These are phyloP conservation scores for Pelagia noctiluca DNA, from an alignment of 30 jellyfish, hydroid and myxozoan species.

Conservation along the genomic window DNA sequence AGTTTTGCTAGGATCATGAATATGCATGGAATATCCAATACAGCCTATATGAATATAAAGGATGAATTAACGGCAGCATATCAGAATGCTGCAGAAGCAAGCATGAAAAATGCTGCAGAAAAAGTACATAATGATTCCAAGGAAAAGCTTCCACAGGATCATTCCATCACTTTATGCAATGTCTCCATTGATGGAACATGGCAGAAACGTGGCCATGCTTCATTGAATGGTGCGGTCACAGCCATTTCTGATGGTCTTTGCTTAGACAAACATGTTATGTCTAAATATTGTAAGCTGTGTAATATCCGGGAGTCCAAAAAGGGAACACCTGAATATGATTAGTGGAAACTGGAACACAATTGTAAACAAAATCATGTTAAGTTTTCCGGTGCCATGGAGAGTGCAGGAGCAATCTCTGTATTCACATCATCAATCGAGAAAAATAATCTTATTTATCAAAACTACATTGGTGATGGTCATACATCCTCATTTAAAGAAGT, in stretches of 20 bases:
- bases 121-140: not conserved
- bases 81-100: slow-evolving; percentile 30
- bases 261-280: too few species aligned
- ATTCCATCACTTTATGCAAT: slow-evolving; percentile 7
- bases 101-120: slow-evolving; percentile 17
- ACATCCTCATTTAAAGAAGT: slow-evolving; percentile 23
- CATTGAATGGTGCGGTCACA: too few species aligned
- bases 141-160: slow-evolving; percentile 11
- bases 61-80: slow-evolving; percentile 10
- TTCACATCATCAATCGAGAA: slow-evolving; percentile 39
- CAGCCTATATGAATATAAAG: slow-evolving; percentile 4
- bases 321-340: slow-evolving; percentile 52
- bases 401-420: slow-evolving; percentile 41
- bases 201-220: too few species aligned
- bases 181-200: too few species aligned
- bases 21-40: slow-evolving; percentile 15
- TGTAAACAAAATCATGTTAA: slow-evolving; percentile 30
- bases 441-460: slow-evolving; percentile 13
- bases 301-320: slow-evolving; percentile 27
- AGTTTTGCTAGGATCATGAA: slow-evolving; percentile 20
- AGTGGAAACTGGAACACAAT: slow-evolving; percentile 42
- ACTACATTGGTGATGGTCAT: slow-evolving; percentile 44
- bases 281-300: too few species aligned
- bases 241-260: too few species aligned
- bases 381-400: slow-evolving; percentile 68